Conservation (phyloP, 2,113 vertebrate species). For the Chloropsis cyanopogon region DNA sequence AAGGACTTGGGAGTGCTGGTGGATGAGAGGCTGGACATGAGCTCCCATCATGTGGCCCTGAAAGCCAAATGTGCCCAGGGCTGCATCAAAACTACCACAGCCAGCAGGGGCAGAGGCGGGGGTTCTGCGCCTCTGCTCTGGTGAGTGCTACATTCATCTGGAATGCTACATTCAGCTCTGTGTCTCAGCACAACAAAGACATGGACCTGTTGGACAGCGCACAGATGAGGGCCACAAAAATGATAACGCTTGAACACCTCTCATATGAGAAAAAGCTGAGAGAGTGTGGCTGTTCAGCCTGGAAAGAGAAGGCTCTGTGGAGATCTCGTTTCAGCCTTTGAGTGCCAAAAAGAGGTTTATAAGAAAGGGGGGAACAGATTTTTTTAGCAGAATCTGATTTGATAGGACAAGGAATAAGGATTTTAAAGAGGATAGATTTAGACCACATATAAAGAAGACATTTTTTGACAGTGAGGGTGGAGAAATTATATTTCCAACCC, state of each 20-base stretch:
- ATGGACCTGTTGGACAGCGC: rapidly evolving
- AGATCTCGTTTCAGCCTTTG: background rate
- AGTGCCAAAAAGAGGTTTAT: background rate
- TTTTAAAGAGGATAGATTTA: background rate
- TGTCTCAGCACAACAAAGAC: background rate
- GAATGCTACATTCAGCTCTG: background rate
- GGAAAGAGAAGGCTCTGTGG: background rate
- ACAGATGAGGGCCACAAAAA: background rate
- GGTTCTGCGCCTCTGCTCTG: background rate
- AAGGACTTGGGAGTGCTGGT: background rate
- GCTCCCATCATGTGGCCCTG: rapidly evolving
- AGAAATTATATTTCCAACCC: background rate
- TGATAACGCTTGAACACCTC: background rate
- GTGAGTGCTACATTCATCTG: background rate
- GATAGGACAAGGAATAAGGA: background rate
- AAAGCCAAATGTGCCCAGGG: background rate
- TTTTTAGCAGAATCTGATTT: background rate
- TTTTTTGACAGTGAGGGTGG: background rate
- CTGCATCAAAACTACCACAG: background rate
- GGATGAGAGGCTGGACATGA: background rate
- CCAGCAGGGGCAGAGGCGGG: background rate
- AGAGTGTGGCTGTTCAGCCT: background rate
- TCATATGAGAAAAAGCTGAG: background rate
- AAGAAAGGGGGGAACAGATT: background rate
- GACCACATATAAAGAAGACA: background rate